Base-by-base conservation (phyloP, 2,113 vertebrate genomes). In the Rattus norvegicus region DNA sequence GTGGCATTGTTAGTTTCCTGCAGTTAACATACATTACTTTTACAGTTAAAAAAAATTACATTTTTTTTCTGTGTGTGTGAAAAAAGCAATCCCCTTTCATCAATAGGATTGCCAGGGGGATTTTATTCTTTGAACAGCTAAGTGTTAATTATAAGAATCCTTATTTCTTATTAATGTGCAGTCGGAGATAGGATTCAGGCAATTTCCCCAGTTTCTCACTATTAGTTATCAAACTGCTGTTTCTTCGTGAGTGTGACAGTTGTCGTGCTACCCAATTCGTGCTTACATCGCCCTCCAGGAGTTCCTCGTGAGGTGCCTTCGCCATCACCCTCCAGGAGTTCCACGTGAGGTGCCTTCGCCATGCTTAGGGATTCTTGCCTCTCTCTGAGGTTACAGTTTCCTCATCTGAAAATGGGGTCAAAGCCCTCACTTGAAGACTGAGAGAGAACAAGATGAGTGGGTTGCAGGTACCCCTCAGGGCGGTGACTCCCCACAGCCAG, bases 161-260 rank as follows among this genome's bases (percentile, higher is more conserved):
- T 97, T 91, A 91, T 97, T 96, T 97, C 93, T 96, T 87, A 95
- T 93, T 96, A 96, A 96, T 92, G 61, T 95, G n/a, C 79, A 96
- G 26, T 85, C 89, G 36, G 28, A 97, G 65, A 89, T 75, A 92
- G 77, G 73, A 95, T 77, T 92, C 72, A n/a, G 91, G 89, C 79
- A 52, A 56, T 93, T 96, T 95, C 36, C 70, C 70, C 63, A 92
- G 88, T 49, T 96, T 49, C 39, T 90, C 63, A 73, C 72, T 94
- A 7, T 92, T 91, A 75, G 86, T 92, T 93, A 94, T 76, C 73
- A 94, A 79, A 52, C 67, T 80, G 47, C 22, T 90, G 22, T 73
- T 86, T 91, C 86, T 95, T 90, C 70, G 22, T 22, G 77, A 7
- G 67, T 43, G 28, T 36, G 16, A 95, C 83, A 88, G 8, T 92